phyloP scores from a whole-genome alignment of 2,113 vertebrate species.

The Chroicocephalus ridibundus region DNA sequence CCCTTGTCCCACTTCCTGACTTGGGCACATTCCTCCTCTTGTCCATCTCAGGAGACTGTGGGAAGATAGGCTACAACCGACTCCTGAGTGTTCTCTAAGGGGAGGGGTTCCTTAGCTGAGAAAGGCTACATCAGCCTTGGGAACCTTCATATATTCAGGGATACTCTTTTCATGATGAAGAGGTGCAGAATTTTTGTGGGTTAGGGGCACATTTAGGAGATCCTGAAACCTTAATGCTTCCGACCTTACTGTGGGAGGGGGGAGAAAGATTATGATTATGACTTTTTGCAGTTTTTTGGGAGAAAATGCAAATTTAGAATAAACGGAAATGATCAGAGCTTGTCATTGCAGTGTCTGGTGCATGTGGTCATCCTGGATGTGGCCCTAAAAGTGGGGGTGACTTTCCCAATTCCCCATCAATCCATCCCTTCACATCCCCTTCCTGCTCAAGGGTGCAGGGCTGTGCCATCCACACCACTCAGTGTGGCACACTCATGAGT shows the following conservation, averaged over 20 bases:
- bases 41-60: background rate
- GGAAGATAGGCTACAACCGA: background rate
- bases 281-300: background rate
- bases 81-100: background rate
- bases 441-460: background rate
- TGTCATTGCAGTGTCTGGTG: background rate
- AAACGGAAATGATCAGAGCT: background rate
- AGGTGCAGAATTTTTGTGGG: background rate
- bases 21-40: background rate
- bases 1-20: background rate
- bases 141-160: background rate
- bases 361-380: background rate
- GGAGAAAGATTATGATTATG: background rate
- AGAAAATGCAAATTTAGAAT: background rate
- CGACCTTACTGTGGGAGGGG: background rate
- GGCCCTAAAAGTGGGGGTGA: background rate
- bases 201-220: background rate
- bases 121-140: background rate
- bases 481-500: background rate
- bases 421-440: background rate
- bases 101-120: background rate
- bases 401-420: background rate
- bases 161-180: background rate
- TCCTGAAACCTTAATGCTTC: background rate
- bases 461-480: background rate